Conservation (phyloP, 2,888 invertebrate genomes). For the Limenitis camilla region DNA sequence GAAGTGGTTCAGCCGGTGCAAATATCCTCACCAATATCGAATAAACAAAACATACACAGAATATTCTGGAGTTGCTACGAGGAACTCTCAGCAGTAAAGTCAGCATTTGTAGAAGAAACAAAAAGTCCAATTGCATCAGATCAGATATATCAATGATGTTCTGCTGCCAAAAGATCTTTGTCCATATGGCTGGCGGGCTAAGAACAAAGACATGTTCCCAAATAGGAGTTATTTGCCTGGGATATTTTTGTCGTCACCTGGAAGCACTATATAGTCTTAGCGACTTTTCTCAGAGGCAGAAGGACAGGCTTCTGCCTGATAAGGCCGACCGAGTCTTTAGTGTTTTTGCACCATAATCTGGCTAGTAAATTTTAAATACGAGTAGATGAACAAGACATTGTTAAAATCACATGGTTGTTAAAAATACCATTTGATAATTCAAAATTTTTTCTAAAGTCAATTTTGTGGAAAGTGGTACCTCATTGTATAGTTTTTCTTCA, state of each 20-base stretch:
- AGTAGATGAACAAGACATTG: too few species aligned
- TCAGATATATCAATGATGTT: background rate
- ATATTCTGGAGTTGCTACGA: background rate
- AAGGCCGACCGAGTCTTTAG: background rate
- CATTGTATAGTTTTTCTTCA: too few species aligned
- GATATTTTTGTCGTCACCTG: background rate
- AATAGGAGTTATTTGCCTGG: background rate
- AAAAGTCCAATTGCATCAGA: background rate
- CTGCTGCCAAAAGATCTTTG: constrained; percentile 1
- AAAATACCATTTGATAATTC: too few species aligned
- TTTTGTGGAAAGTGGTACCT: too few species aligned
- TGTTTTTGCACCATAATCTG: constrained; percentile 2
- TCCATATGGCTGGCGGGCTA: background rate
- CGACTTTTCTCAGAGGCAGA: constrained; percentile 5
- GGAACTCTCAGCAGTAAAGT: background rate
- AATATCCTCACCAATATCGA: background rate
- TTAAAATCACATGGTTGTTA: too few species aligned
- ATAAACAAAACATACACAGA: background rate
- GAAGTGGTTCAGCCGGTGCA: background rate
- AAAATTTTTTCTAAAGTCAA: too few species aligned
- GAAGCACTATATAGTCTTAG: constrained; percentile 1
- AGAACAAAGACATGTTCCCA: constrained; percentile 1
- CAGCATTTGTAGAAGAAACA: background rate
- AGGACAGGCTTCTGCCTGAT: background rate
- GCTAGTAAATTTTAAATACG: too few species aligned